A percentile compares a stretch with the other conserved stretches of the same genome.
Evolutionary conservation across 2,113 vertebrate species (phyloP).

Genomic region (Sphyrna mokarran): DNA sequence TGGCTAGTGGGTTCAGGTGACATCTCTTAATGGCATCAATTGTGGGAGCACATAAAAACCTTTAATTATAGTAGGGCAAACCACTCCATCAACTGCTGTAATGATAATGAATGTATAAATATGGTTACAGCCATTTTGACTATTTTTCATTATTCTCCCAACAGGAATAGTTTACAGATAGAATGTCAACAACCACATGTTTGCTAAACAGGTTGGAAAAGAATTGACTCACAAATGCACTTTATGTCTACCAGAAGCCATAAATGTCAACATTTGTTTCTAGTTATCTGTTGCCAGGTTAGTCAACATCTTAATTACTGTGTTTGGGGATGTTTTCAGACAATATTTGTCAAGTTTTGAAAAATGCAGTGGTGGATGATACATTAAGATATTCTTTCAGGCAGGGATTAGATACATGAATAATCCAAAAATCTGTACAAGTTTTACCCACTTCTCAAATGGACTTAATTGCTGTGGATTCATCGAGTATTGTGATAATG

Average conservation of each 20-base stretch:
- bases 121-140: not conserved
- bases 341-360: not conserved
- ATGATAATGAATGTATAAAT: not conserved
- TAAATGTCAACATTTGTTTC: not conserved
- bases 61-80: not conserved
- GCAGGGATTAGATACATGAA: not conserved
- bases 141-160: not conserved
- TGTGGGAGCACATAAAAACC: not conserved
- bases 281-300: not conserved
- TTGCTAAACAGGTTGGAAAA: not conserved
- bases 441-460: not conserved
- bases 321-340: not conserved
- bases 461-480: not conserved
- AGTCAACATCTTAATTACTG: slow-evolving; percentile 20
- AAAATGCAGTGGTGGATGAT: not conserved
- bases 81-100: not conserved
- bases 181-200: not conserved
- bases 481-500: not conserved
- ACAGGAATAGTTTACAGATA: not conserved
- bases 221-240: not conserved
- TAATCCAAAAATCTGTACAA: not conserved
- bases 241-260: not conserved
- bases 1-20: no score
- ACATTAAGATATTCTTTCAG: not conserved
- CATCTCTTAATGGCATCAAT: not conserved